phyloP scores from a whole-genome alignment of 2,888 invertebrate genomes.

The Andrena hattorfiana region DNA sequence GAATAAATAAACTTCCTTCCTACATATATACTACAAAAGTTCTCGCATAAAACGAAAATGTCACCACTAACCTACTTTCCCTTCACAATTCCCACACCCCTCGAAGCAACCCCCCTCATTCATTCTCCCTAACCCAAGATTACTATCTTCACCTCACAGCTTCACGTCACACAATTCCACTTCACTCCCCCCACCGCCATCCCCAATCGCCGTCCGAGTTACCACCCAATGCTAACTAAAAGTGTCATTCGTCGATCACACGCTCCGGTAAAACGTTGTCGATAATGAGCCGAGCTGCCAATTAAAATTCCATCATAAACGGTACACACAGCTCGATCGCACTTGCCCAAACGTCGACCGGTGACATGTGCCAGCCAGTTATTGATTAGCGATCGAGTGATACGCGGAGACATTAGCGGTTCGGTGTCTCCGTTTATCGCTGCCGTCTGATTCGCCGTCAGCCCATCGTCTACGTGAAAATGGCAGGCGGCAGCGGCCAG shows the following conservation, averaged over 20 bases:
- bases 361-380: conserved; percentile 8
- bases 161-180: not conserved
- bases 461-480: conserved; percentile 53
- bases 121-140: too few species aligned
- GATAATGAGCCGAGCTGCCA: conserved; percentile 32
- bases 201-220: conserved; percentile 9
- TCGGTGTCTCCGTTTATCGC: conserved; percentile 1
- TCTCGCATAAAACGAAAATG: not conserved
- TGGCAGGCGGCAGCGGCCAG: conserved; percentile 36
- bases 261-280: not conserved
- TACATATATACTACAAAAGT: too few species aligned
- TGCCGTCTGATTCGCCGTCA: not conserved
- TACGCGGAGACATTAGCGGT: conserved; percentile 26
- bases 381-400: conserved; percentile 23
- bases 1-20: too few species aligned
- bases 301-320: conserved; percentile 41
- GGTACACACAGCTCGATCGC: not conserved
- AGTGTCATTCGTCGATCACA: conserved; percentile 4
- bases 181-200: not conserved
- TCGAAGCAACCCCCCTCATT: too few species aligned
- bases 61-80: not conserved
- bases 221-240: not conserved
- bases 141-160: not conserved
- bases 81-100: not conserved
- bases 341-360: conserved; percentile 1